Evolutionary conservation across 2,113 vertebrate genomes (phyloP).

Genomic region (Haemorhous mexicanus): DNA sequence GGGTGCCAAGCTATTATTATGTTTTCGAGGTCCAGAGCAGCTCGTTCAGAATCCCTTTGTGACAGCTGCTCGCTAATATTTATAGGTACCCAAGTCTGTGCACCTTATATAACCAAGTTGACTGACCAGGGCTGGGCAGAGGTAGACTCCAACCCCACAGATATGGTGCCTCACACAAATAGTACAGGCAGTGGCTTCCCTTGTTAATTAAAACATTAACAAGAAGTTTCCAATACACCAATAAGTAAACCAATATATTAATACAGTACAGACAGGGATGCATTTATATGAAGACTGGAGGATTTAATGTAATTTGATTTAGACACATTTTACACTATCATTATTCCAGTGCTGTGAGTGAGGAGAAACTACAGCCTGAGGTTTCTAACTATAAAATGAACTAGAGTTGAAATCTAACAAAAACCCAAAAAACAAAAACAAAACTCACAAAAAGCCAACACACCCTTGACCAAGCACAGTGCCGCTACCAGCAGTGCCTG

Average conservation of each 20-base stretch:
- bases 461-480: not conserved
- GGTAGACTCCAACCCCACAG: not conserved
- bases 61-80: conserved; percentile 27
- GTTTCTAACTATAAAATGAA: not conserved
- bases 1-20: not conserved
- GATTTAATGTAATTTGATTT: not conserved
- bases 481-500: not conserved
- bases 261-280: fast-evolving
- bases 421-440: fast-evolving
- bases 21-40: not conserved
- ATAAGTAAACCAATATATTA: not conserved
- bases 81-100: not conserved
- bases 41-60: not conserved
- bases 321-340: not conserved
- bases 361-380: not conserved
- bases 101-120: not conserved
- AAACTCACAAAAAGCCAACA: not conserved
- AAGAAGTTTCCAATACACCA: not conserved
- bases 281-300: not conserved
- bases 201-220: not conserved
- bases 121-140: not conserved
- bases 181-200: not conserved
- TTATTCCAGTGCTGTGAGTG: not conserved
- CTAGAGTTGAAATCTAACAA: not conserved
- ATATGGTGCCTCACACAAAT: not conserved